Evolutionary conservation across 2,113 vertebrate genomes (phyloP).

Genomic region (Albula glossodonta): DNA sequence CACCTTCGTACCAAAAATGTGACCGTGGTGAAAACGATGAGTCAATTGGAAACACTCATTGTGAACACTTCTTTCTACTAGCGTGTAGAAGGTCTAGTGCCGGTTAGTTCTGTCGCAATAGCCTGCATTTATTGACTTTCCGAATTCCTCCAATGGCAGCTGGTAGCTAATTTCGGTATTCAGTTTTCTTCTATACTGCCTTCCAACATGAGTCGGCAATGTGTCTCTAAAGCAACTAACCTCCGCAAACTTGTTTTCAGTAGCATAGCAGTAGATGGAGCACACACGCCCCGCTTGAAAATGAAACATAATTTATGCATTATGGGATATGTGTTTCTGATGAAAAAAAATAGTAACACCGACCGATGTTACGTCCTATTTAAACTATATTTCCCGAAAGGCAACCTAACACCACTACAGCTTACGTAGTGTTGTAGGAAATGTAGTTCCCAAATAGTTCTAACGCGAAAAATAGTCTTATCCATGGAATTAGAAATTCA

Average conservation of each 20-base stretch:
- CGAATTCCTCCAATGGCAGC: not conserved
- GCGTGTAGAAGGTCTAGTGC: not conserved
- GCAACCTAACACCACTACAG: not conserved
- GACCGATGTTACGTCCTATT: not conserved
- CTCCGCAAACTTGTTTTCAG: not conserved
- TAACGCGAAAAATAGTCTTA: not conserved
- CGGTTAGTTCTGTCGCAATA: not conserved
- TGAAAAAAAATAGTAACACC: not conserved
- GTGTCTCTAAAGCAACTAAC: not conserved
- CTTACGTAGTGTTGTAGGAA: not conserved
- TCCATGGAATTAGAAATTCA: not conserved
- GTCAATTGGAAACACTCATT: conserved; percentile 34
- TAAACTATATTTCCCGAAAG: conserved; percentile 16
- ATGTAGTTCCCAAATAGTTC: not conserved
- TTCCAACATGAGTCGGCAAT: not conserved
- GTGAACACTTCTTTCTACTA: not conserved
- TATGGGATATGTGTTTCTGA: conserved; percentile 27
- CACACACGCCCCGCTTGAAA: not conserved
- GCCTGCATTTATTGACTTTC: not conserved
- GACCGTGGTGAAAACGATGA: conserved; percentile 10
- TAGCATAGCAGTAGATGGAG: not conserved
- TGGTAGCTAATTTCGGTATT: not conserved
- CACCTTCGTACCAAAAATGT: not conserved
- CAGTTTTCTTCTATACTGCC: not conserved
- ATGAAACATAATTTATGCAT: conserved; percentile 7